Evolutionary conservation across 2,113 vertebrate species (phyloP).

Genomic region (Alethe diademata): DNA sequence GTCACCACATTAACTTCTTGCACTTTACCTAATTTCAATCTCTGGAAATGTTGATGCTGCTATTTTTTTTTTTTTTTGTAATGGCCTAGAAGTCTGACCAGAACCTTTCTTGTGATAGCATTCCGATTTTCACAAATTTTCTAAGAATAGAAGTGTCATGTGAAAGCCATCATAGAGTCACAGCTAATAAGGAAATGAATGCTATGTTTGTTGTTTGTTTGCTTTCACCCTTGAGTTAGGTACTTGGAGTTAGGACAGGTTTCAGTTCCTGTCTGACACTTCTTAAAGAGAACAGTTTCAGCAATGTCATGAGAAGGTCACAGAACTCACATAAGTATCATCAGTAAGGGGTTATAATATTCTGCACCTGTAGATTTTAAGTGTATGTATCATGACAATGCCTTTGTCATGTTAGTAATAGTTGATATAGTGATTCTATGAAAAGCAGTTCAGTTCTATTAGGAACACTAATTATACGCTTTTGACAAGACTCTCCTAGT

Average conservation of each 20-base stretch:
- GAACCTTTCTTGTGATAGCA: neutral
- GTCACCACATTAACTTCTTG: neutral
- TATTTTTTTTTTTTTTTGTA: neutral
- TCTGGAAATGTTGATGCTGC: neutral
- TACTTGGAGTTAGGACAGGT: neutral
- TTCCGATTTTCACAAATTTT: neutral
- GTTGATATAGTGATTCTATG: conserved; percentile 39
- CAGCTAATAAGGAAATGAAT: neutral
- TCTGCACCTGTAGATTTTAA: neutral
- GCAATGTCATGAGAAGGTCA: neutral
- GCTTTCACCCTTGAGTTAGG: neutral
- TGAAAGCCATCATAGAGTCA: neutral
- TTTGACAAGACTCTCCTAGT: conserved; percentile 47
- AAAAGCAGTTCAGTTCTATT: conserved; percentile 54
- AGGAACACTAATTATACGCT: conserved; percentile 26
- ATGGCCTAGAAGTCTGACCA: neutral
- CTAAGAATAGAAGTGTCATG: neutral
- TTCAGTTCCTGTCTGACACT: neutral
- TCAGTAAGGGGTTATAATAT: neutral
- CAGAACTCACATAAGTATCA: neutral
- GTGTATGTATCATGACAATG: neutral
- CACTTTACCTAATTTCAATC: neutral
- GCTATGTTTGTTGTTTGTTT: neutral
- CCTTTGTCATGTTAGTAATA: conserved; percentile 40
- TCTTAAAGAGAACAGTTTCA: neutral